Evolutionary conservation across 2,888 invertebrate genomes (phyloP).

Genomic region (Candidula unifasciata): DNA sequence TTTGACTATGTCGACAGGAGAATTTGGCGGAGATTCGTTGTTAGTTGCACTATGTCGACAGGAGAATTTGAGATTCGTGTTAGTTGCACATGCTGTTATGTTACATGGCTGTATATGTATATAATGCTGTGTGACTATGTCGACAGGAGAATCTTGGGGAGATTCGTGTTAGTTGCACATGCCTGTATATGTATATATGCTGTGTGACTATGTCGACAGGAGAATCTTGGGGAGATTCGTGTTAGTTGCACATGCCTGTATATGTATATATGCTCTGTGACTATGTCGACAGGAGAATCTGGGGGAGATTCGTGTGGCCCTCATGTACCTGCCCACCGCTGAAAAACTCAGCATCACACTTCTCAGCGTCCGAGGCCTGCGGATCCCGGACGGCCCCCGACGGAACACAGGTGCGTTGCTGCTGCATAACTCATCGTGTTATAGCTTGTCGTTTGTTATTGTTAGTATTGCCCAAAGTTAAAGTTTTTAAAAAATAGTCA

Average conservation of each 20-base stretch:
- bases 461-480: neutral
- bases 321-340: slow-evolving; percentile 70
- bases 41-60: too few species aligned
- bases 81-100: neutral
- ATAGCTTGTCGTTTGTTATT: neutral
- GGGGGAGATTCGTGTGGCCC: slow-evolving; percentile 64
- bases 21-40: slow-evolving; percentile 64
- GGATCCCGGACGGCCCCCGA: slow-evolving; percentile 61
- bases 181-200: too few species aligned
- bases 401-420: slow-evolving; percentile 62
- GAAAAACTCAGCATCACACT: slow-evolving; percentile 70
- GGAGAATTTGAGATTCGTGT: too few species aligned
- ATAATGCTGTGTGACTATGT: neutral
- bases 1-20: slow-evolving; percentile 58
- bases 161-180: slow-evolving; percentile 65
- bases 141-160: slow-evolving; percentile 68
- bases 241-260: neutral
- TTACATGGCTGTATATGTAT: neutral
- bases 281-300: slow-evolving; percentile 63
- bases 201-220: too few species aligned
- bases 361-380: slow-evolving; percentile 61
- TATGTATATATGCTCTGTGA: neutral
- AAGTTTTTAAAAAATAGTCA: too few species aligned
- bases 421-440: neutral
- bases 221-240: too few species aligned